Conservation (phyloP, 2,113 vertebrate genomes). For the Naja naja region DNA sequence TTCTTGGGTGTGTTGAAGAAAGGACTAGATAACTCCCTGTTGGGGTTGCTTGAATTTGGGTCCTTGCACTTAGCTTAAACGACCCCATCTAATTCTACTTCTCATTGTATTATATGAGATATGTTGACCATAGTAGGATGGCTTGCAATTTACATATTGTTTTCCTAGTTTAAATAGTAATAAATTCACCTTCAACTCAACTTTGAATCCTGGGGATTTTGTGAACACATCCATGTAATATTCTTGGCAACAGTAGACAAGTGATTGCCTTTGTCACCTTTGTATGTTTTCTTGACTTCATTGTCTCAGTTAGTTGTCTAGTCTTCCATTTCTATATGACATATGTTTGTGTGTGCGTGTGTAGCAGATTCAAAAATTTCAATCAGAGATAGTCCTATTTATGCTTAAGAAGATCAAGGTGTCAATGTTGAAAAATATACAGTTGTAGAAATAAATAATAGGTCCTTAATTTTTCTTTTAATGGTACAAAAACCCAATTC, state of each 20-base stretch:
- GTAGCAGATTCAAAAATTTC: not conserved
- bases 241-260: not conserved
- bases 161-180: not conserved
- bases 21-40: not conserved
- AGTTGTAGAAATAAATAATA: not conserved
- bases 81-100: not conserved
- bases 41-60: not conserved
- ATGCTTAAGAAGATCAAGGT: not conserved
- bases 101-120: not conserved
- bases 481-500: not conserved
- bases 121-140: not conserved
- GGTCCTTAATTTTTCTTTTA: not conserved
- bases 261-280: not conserved
- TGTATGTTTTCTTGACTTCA: not conserved
- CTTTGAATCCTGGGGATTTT: not conserved
- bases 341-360: not conserved
- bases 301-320: not conserved
- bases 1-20: not conserved
- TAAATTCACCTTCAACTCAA: not conserved
- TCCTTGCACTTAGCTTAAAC: not conserved
- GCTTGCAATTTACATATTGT: not conserved
- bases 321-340: not conserved
- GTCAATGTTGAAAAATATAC: not conserved
- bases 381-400: not conserved
- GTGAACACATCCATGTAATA: not conserved